These are phyloP conservation scores for Hydrozoanthus gracilis DNA, from an alignment of 92 coral and sea anemone genomes.

Conservation along the genomic window DNA sequence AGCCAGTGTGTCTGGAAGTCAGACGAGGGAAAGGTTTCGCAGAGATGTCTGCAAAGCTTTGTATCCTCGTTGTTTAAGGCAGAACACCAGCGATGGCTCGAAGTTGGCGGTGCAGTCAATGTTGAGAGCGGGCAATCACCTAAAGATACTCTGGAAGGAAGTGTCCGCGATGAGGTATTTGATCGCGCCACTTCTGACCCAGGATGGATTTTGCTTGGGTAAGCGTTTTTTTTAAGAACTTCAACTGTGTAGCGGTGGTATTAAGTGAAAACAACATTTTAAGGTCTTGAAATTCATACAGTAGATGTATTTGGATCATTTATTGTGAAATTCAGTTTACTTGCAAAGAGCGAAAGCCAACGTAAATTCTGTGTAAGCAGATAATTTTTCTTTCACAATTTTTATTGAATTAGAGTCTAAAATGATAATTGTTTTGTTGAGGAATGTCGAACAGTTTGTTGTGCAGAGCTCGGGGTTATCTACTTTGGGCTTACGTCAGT, in stretches of 20 bases:
- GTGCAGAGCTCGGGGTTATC: too few relatives aligned
- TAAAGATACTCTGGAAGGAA: not conserved
- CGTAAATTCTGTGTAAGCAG: too few relatives aligned
- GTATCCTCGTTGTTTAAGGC: constrained; percentile 31
- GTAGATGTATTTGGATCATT: too few relatives aligned
- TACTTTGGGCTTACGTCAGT: too few relatives aligned
- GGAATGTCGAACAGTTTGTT: too few relatives aligned
- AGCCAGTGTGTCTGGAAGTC: constrained; percentile 41
- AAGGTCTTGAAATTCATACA: too few relatives aligned
- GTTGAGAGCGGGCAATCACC: not conserved
- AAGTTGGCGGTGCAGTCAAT: not conserved
- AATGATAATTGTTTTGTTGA: too few relatives aligned
- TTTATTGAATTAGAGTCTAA: too few relatives aligned
- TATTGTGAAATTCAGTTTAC: too few relatives aligned
- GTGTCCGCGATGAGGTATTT: constrained; percentile 11
- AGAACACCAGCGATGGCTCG: constrained; percentile 37
- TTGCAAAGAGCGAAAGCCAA: too few relatives aligned
- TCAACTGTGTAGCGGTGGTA: not conserved
- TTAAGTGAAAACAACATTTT: too few relatives aligned
- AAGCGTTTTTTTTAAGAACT: not conserved
- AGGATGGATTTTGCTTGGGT: constrained; percentile 39
- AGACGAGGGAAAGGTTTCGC: constrained; percentile 19
- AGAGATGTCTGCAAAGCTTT: not conserved
- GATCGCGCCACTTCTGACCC: constrained; percentile 10
- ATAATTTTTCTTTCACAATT: too few relatives aligned